Evolutionary conservation across 2,888 invertebrate genomes (phyloP).

Genomic region (Tuta absoluta): DNA sequence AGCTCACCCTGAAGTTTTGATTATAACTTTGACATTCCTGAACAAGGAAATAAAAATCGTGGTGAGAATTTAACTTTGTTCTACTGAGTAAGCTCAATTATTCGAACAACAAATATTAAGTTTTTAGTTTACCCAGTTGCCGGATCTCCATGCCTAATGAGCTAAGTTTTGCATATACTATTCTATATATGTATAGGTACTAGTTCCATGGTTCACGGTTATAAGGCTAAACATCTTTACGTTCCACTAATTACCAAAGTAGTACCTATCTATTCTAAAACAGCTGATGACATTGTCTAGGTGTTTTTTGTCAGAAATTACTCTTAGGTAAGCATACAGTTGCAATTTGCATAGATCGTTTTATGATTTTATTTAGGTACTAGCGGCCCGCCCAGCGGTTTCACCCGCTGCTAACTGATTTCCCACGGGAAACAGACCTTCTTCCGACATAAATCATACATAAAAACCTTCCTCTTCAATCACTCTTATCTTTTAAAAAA

Average conservation of each 20-base stretch:
- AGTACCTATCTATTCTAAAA: slow-evolving; percentile 44
- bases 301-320: too few species aligned
- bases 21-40: neutral
- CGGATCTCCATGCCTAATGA: neutral
- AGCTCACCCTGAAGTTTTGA: too few species aligned
- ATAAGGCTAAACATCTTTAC: slow-evolving; percentile 44
- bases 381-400: too few species aligned
- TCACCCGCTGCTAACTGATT: too few species aligned
- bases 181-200: too few species aligned
- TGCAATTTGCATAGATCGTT: too few species aligned
- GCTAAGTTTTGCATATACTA: neutral
- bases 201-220: neutral
- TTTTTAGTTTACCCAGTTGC: slow-evolving; percentile 2
- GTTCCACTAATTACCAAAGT: slow-evolving; percentile 35
- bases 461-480: too few species aligned
- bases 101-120: neutral
- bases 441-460: too few species aligned
- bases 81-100: neutral
- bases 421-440: too few species aligned
- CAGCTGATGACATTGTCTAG: neutral
- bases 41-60: neutral
- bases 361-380: too few species aligned
- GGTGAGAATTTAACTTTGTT: neutral
- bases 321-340: too few species aligned
- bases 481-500: too few species aligned